These are phyloP conservation scores for Xenopus laevis DNA, from an alignment of 2,113 vertebrate genomes.

Conservation along the genomic window DNA sequence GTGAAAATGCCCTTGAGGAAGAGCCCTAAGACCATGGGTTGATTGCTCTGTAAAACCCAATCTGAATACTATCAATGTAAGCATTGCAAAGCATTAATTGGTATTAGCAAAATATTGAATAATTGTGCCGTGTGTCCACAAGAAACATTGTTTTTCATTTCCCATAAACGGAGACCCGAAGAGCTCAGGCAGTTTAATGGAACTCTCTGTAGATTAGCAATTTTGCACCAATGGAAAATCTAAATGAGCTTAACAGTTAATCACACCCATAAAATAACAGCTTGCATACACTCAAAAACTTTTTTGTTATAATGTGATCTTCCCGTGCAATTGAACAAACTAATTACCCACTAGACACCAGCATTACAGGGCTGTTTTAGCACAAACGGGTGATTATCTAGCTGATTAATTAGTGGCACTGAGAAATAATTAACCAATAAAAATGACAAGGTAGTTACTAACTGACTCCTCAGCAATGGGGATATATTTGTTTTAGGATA, in stretches of 20 bases:
- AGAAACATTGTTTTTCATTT: no score
- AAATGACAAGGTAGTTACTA: constrained; percentile 45
- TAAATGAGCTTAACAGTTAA: neutral
- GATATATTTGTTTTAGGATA: constrained; percentile 38
- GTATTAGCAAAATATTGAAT: no score
- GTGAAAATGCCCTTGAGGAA: no score
- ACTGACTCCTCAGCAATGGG: constrained; percentile 36
- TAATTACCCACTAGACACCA: constrained; percentile 43
- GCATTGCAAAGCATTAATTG: no score
- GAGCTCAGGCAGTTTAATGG: neutral
- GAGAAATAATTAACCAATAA: constrained; percentile 44
- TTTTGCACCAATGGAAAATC: neutral
- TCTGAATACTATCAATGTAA: no score
- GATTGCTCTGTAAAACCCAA: no score
- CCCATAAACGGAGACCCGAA: neutral
- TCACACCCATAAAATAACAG: constrained; percentile 15
- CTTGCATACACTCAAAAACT: constrained; percentile 21
- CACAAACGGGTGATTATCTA: constrained; percentile 44
- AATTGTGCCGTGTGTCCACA: no score
- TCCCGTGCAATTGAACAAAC: constrained; percentile 37
- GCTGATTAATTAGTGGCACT: constrained; percentile 42
- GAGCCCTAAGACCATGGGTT: no score
- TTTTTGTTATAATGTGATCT: constrained; percentile 37
- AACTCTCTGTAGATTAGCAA: no score
- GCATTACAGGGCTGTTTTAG: constrained; percentile 42